Percentiles rank a stretch among this genome's conserved stretches.
Conservation (phyloP, 2,113 vertebrate genomes). For the Sebastes fasciatus region DNA sequence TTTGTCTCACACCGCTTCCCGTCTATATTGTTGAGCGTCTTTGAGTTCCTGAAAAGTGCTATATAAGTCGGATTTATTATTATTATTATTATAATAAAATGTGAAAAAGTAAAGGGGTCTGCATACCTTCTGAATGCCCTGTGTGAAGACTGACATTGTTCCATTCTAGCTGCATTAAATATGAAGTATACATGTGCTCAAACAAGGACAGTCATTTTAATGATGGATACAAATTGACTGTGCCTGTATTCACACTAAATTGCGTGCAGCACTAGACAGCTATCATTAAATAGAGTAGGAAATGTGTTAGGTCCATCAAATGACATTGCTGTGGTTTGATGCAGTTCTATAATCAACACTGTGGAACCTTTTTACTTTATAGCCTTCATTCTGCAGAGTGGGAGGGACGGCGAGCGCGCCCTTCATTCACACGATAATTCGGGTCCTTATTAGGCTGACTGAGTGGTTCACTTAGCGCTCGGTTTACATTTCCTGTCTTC, state of each 20-base stretch:
- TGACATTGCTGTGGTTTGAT: slow-evolving; percentile 10
- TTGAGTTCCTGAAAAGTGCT: no score
- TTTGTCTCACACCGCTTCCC: no score
- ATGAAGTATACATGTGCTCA: neutral
- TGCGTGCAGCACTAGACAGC: neutral
- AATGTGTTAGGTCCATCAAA: slow-evolving; percentile 29
- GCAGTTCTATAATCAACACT: slow-evolving; percentile 29
- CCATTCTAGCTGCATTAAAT: neutral
- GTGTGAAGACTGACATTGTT: no score
- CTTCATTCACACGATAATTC: slow-evolving; percentile 52
- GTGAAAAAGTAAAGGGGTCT: no score
- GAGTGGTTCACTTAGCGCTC: slow-evolving; percentile 55
- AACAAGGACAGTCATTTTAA: slow-evolving; percentile 6
- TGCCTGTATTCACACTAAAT: neutral
- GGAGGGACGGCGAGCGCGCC: neutral
- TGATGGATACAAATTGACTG: slow-evolving; percentile 25
- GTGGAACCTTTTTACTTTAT: slow-evolving; percentile 30
- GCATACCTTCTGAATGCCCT: no score
- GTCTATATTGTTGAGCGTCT: no score
- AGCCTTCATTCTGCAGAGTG: slow-evolving; percentile 5
- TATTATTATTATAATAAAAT: no score
- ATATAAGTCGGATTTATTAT: no score
- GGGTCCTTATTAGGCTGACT: slow-evolving; percentile 57
- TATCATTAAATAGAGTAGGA: slow-evolving; percentile 17
- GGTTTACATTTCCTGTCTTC: slow-evolving; percentile 41